phyloP scores from a whole-genome alignment of 2,113 vertebrate species.

The Tursiops truncatus region DNA sequence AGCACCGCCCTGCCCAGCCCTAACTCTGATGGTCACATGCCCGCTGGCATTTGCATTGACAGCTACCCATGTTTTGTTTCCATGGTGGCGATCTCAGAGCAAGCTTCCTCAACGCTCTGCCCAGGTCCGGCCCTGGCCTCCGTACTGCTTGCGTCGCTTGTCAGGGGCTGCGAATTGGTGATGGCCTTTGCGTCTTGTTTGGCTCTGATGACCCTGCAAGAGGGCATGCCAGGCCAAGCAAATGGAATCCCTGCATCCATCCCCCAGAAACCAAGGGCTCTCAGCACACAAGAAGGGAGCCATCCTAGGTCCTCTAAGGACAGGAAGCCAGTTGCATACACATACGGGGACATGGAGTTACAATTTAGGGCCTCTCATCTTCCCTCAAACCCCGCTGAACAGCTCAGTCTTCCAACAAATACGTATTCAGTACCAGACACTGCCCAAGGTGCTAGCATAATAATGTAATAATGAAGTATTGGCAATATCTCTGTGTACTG shows the following conservation, averaged over 20 bases:
- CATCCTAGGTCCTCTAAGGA: background rate
- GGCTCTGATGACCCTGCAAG: background rate
- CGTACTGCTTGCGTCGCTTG: background rate
- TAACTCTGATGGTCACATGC: background rate
- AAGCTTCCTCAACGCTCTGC: background rate
- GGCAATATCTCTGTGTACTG: background rate
- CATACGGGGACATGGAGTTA: background rate
- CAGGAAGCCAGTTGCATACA: background rate
- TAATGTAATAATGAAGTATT: background rate
- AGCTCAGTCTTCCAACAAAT: background rate
- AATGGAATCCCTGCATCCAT: too few relatives aligned
- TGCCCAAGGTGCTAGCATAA: background rate
- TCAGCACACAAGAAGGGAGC: background rate
- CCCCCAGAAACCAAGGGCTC: background rate
- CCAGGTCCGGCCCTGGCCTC: background rate
- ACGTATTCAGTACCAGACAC: background rate
- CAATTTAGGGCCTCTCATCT: background rate
- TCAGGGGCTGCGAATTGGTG: background rate
- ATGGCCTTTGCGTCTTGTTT: background rate
- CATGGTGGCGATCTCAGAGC: background rate
- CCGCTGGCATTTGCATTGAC: accelerated
- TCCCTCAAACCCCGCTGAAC: background rate
- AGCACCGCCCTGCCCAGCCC: background rate
- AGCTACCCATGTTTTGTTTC: background rate
- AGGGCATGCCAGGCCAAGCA: background rate